Conservation (phyloP, 2,888 invertebrate genomes). For the Heteromurus nitidus region DNA sequence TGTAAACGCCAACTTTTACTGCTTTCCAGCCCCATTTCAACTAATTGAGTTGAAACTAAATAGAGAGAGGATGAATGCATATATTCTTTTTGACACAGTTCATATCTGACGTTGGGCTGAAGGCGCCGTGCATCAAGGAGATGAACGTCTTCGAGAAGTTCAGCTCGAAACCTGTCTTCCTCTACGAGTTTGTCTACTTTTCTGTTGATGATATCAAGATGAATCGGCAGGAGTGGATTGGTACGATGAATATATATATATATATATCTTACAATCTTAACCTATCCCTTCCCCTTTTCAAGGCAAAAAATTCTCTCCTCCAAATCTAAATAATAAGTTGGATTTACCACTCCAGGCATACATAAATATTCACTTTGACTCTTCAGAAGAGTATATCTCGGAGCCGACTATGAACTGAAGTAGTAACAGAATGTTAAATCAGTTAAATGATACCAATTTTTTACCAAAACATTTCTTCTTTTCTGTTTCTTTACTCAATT, state of each 20-base stretch:
- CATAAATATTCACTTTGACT: too few relatives aligned
- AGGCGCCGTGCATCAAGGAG: constrained; percentile 75
- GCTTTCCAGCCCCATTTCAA: not conserved
- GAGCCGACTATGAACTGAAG: too few relatives aligned
- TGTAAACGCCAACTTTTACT: constrained; percentile 67
- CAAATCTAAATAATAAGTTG: too few relatives aligned
- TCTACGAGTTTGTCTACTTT: constrained; percentile 75
- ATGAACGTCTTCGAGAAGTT: constrained; percentile 74
- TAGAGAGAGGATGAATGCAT: not conserved
- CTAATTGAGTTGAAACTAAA: constrained; percentile 9
- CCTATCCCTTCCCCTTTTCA: too few relatives aligned
- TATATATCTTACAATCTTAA: too few relatives aligned
- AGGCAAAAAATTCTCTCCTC: too few relatives aligned
- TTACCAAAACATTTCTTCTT: too few relatives aligned
- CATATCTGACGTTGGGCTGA: constrained; percentile 75
- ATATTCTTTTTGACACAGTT: constrained; percentile 73
- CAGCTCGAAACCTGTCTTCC: constrained; percentile 73
- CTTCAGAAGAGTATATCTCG: too few relatives aligned
- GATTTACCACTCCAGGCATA: too few relatives aligned
- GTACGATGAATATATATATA: constrained; percentile 71
- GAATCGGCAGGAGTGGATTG: constrained; percentile 74
- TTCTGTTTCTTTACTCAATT: too few relatives aligned
- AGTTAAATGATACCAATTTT: too few relatives aligned
- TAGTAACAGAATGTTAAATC: too few relatives aligned
- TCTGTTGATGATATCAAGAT: constrained; percentile 75